phyloP scores from a whole-genome alignment of 2,113 vertebrate genomes.

The Heteronetta atricapilla region DNA sequence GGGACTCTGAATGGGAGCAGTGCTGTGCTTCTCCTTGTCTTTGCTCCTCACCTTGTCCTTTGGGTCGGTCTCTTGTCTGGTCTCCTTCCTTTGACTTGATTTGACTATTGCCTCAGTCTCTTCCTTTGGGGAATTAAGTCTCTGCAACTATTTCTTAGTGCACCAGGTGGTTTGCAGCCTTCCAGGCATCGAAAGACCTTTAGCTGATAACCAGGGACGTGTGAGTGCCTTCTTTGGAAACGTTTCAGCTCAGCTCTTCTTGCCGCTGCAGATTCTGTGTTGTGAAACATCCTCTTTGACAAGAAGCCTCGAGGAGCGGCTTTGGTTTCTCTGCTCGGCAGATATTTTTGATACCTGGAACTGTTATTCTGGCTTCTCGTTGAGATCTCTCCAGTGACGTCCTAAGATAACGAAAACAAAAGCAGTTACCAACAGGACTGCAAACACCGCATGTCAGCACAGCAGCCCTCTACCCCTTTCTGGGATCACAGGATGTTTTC shows the following conservation, averaged over 20 bases:
- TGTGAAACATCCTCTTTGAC: neutral
- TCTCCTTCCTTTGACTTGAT: neutral
- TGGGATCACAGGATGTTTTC: neutral
- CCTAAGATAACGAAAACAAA: neutral
- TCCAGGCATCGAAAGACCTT: neutral
- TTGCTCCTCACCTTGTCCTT: neutral
- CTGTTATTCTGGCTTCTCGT: neutral
- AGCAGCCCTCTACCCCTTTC: neutral
- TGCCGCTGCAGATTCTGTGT: neutral
- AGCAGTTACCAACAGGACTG: neutral
- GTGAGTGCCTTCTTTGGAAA: neutral
- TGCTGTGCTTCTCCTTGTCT: neutral
- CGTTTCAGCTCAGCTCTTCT: rapidly evolving
- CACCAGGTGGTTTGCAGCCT: neutral
- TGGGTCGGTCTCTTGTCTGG: neutral
- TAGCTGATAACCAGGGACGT: neutral
- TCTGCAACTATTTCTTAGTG: neutral
- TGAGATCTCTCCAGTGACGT: neutral
- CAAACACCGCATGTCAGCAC: neutral
- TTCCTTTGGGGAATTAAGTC: neutral
- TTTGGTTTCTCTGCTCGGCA: neutral
- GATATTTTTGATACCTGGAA: neutral
- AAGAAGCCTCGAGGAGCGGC: neutral
- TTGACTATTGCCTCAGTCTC: neutral
- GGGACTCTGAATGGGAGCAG: neutral